Evolutionary conservation across 2,113 vertebrate genomes (phyloP), one percentile per base, ranked within the genome.

Genomic region (Oreochromis tanganicae): DNA sequence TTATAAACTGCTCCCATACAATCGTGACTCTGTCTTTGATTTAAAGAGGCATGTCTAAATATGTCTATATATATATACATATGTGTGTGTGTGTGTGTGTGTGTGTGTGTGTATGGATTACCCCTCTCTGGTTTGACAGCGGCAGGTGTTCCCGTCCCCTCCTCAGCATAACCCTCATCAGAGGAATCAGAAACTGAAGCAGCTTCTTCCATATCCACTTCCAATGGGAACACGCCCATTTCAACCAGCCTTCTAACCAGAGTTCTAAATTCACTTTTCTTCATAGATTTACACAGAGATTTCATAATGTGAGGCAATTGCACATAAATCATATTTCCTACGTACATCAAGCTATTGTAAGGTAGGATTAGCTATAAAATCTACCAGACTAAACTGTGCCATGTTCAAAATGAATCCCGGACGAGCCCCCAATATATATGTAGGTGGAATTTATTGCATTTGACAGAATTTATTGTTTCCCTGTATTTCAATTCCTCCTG

Each of bases 1-100:
- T 41, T 81, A 92, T 85, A 95, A 91, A 93, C 6, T 63, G 56
- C 59, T 85, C 85, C 75, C 79, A 91, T 24, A 38, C 38, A 80
- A 83, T 80, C 24, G 59, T 27, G 79, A 36, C 66, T 87, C 21
- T 75, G 80, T 27, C 52, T 66, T 71, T 85, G 27, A 88, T 59
- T 81, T 59, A 13, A 12, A 4, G 16, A 55, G 29, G 29, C 13
- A 11, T 81, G 43, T 78, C 52, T 81, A 5, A 57, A 17, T 27
- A 56, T 34, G 52, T 8, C 19, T 5, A 29, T 29, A 29, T 29
- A 29, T 29, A 29, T 29, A 5, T 29, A 5, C 5, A 1, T 29
- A 2, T 5, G 5, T 27, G 27, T 38, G 6, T 48, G 3, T 12
- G 0, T 12, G 4, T 5, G 7, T 52, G 1, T 14, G 0, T 14